Conservation (phyloP, 2,113 vertebrate species). For the Tragelaphus scriptus region DNA sequence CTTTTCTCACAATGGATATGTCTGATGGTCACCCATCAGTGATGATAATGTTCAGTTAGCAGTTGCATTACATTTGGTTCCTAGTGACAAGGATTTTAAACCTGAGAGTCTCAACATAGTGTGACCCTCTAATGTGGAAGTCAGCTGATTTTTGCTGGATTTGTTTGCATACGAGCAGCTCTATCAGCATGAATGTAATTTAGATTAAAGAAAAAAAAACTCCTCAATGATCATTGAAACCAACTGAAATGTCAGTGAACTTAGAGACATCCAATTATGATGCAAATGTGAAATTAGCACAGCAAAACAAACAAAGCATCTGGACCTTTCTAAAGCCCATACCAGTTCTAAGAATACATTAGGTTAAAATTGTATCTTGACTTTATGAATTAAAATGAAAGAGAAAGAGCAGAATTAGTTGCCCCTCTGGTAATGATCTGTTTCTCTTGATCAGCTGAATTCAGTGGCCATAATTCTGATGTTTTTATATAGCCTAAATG, state of each 20-base stretch:
- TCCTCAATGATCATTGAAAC: conserved; percentile 38
- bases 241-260: conserved; percentile 56
- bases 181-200: background rate
- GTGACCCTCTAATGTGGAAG: background rate
- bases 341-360: background rate
- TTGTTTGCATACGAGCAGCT: background rate
- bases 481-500: background rate
- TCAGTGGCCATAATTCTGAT: background rate
- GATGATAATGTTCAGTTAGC: background rate
- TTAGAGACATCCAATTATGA: conserved; percentile 55
- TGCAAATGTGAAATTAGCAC: conserved; percentile 48
- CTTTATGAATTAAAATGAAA: conserved; percentile 10
- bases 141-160: background rate
- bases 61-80: background rate
- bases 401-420: background rate
- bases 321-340: background rate
- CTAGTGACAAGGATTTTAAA: background rate
- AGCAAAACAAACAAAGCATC: conserved; percentile 43
- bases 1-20: background rate
- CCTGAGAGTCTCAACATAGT: background rate
- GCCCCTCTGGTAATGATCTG: background rate
- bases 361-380: background rate
- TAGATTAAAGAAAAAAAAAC: conserved; percentile 23
- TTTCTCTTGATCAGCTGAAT: background rate
- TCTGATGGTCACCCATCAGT: background rate